phyloP scores from a whole-genome alignment of 1,140 invertebrate species.

The Hypsibius dujardini region DNA sequence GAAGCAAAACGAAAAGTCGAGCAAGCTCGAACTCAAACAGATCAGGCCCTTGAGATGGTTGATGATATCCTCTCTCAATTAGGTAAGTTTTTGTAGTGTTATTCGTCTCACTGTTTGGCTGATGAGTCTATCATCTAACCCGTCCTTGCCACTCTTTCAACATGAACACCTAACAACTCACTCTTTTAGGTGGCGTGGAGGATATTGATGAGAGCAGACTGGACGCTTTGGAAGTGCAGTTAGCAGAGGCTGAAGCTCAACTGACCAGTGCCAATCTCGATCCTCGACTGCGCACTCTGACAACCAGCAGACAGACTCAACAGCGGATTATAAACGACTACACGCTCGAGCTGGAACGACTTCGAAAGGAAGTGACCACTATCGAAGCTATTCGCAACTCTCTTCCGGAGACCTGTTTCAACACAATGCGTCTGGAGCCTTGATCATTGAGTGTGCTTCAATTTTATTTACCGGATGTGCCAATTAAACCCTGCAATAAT shows the following conservation, averaged over 20 bases:
- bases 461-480: too few relatives aligned
- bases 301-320: conserved; percentile 49
- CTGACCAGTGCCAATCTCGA: conserved; percentile 55
- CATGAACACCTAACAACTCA: conserved; percentile 19
- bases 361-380: conserved; percentile 63
- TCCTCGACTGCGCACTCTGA: conserved; percentile 49
- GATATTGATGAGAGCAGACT: conserved; percentile 45
- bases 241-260: conserved; percentile 52
- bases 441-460: too few relatives aligned
- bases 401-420: conserved; percentile 65
- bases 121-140: too few relatives aligned
- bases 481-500: too few relatives aligned
- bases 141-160: too few relatives aligned
- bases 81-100: conserved; percentile 33
- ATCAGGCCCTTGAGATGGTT: conserved; percentile 55
- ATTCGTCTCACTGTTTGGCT: too few relatives aligned
- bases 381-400: conserved; percentile 61
- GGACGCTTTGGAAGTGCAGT: conserved; percentile 50
- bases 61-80: conserved; percentile 60
- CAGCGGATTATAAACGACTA: conserved; percentile 61
- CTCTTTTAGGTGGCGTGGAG: conserved; percentile 25
- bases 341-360: conserved; percentile 51
- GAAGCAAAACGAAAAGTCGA: conserved; percentile 47
- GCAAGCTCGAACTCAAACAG: conserved; percentile 61
- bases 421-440: conserved; percentile 36